phyloP scores from a whole-genome alignment of 1,140 invertebrate species.

The Drosophila sp. region DNA sequence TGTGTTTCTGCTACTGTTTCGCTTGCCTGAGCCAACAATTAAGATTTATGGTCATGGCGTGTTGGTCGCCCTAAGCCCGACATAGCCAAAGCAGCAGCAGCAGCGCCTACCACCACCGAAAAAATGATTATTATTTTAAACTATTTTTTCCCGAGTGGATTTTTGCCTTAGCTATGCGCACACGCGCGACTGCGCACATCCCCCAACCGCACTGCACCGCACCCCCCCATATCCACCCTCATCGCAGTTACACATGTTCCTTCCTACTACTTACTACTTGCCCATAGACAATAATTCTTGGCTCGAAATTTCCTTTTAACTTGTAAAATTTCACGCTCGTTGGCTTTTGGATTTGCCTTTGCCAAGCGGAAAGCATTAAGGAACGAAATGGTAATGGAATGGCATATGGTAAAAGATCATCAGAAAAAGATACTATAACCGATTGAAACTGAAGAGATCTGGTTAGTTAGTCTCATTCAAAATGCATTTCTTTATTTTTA shows the following conservation, averaged over 20 bases:
- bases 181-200: conserved; percentile 68
- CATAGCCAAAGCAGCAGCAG: not conserved
- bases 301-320: conserved; percentile 67
- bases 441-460: no score
- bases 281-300: conserved; percentile 26
- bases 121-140: conserved; percentile 28
- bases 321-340: conserved; percentile 72
- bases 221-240: not conserved
- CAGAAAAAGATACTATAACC: no score
- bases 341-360: conserved; percentile 31
- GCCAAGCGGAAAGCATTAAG: conserved; percentile 29
- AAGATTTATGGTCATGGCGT: conserved; percentile 79
- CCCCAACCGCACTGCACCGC: not conserved
- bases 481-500: not conserved
- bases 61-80: conserved; percentile 51
- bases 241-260: conserved; percentile 1
- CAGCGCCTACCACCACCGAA: conserved; percentile 32
- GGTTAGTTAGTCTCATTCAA: no score
- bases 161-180: conserved; percentile 38
- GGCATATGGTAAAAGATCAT: not conserved
- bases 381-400: conserved; percentile 30
- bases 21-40: conserved; percentile 75
- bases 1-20: conserved; percentile 38
- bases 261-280: not conserved
- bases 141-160: conserved; percentile 60